Percentiles rank a stretch among this genome's conserved stretches.
phyloP scores from a whole-genome alignment of 1,140 invertebrate genomes.

The Drosophila tristis region DNA sequence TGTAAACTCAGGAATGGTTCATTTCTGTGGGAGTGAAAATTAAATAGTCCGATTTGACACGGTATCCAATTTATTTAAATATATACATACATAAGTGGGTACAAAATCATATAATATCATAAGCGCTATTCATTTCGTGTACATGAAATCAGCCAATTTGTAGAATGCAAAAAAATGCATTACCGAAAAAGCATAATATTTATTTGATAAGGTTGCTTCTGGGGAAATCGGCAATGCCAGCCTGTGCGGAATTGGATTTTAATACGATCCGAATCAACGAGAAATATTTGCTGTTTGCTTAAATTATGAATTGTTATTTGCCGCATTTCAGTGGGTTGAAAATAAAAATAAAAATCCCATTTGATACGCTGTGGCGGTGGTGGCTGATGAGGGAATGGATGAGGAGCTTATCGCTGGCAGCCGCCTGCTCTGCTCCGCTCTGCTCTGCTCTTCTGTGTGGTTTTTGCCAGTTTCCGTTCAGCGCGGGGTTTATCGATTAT shows the following conservation, averaged over 20 bases:
- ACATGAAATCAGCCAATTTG: no score
- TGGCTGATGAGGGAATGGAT: background rate
- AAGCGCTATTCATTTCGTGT: background rate
- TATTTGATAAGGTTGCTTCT: constrained; percentile 19
- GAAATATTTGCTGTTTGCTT: constrained; percentile 32
- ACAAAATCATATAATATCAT: no score
- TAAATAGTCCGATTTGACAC: no score
- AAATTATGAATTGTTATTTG: constrained; percentile 44
- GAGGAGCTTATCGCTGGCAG: constrained; percentile 39
- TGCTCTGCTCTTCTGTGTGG: constrained; percentile 16
- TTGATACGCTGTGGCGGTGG: background rate
- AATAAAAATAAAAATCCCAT: constrained; percentile 34
- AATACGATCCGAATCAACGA: no score
- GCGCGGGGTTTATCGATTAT: constrained; percentile 47
- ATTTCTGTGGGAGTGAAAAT: no score
- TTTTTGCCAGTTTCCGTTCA: constrained; percentile 44
- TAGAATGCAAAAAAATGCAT: background rate
- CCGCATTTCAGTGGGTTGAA: constrained; percentile 34
- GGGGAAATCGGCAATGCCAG: no score
- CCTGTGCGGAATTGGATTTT: no score
- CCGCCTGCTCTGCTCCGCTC: constrained; percentile 33
- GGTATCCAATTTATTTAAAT: no score
- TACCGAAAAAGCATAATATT: constrained; percentile 12
- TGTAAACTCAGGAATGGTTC: no score
- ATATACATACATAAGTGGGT: no score